Evolutionary conservation across 2,888 invertebrate genomes (phyloP), one percentile per base, ranked within the genome.

Genomic region (Orthosia gothica): DNA sequence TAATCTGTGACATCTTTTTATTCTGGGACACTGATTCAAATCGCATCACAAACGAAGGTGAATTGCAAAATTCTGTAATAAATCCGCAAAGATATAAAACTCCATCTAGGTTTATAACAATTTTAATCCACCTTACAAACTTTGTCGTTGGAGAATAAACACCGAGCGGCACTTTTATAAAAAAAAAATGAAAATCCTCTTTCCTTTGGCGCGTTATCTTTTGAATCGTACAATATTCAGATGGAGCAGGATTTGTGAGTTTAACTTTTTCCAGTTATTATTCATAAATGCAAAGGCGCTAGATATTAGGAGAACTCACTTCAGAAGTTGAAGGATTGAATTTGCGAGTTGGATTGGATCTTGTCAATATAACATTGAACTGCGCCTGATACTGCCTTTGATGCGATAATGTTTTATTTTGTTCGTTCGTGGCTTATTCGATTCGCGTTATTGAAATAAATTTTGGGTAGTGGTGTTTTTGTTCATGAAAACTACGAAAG

Each of bases 261-360:
- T 93, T 89, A 95, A 95, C 94, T 95, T 96, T 94, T 92, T 92
- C 91, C 91, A 92, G 93, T 94, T 95, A 95, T 94, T 95, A 95
- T 95, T 96, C 95, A 95, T 95, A 93, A 95, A 96, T 96, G 95
- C 95, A 95, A 95, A 95, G 93, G 92, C 93, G 91, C 87, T 88
- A 92, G 93, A 93, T 95, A 94, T 95, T 93, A 93, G 94, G 89
- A 88, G 91, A 92, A 93, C 91, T 93, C 93, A 91, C 93, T 94
- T 88, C 90, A 87, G 87, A 93, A 93, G 91, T 94, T 92, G 91
- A 92, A 90, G 93, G 92, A 93, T 94, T 91, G 90, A 90, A 90
- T 92, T 91, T 89, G 83, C 78, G 88, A 92, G 89, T 90, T 90
- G 89, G 88, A 92, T 93, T 91, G 91, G 87, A 90, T 91, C 87